Percentiles rank a stretch among this genome's conserved stretches.
Evolutionary conservation across 2,113 vertebrate genomes (phyloP).

Genomic region (Xiphorhynchus elegans): DNA sequence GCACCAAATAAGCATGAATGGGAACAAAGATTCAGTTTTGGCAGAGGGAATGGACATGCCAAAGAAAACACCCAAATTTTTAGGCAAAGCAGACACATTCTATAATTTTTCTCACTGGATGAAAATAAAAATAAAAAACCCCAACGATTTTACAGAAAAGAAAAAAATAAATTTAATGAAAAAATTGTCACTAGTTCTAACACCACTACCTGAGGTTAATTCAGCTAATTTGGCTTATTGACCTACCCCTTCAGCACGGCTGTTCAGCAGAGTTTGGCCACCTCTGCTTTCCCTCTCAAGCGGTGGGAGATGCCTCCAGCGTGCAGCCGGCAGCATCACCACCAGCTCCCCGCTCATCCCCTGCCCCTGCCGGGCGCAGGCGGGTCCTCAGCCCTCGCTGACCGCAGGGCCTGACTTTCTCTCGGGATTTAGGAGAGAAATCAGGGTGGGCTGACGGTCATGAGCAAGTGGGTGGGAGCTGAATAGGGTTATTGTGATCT

Average conservation of each 20-base stretch:
- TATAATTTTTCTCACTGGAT: background rate
- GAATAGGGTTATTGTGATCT: slow-evolving; percentile 50
- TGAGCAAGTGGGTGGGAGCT: slow-evolving; percentile 13
- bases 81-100: background rate
- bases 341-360: accelerated
- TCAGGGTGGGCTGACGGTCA: slow-evolving; percentile 32
- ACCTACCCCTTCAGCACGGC: background rate
- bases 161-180: background rate
- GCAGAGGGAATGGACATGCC: background rate
- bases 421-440: background rate
- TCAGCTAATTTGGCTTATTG: background rate
- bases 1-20: slow-evolving; percentile 35
- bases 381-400: background rate
- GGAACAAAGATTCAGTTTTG: slow-evolving; percentile 54
- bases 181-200: background rate
- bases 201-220: background rate
- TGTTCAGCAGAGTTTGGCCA: background rate
- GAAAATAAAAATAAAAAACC: background rate
- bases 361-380: accelerated
- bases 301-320: background rate
- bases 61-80: slow-evolving; percentile 40
- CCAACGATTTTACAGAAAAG: background rate
- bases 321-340: accelerated
- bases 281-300: background rate
- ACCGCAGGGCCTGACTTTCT: background rate